Percentiles rank a stretch among this genome's conserved stretches.
These are phyloP conservation scores for Propsilocerus akamusi DNA, from an alignment of 1,140 invertebrate species.

Conservation along the genomic window DNA sequence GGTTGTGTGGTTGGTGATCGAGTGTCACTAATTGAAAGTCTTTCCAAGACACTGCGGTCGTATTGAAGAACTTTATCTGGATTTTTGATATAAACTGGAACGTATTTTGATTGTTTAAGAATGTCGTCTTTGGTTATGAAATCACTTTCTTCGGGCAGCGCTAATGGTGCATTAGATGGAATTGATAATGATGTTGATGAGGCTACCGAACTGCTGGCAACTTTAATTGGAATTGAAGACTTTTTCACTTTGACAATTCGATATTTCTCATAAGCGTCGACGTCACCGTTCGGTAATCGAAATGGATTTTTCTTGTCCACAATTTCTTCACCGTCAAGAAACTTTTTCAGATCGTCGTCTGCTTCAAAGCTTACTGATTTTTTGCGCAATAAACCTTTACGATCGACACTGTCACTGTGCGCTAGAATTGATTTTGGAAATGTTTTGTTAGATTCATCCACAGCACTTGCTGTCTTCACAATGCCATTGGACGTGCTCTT, in stretches of 20 bases:
- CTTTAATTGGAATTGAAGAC: constrained; percentile 15
- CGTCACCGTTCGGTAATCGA: constrained; percentile 9
- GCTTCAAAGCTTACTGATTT: constrained; percentile 20
- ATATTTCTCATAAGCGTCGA: constrained; percentile 17
- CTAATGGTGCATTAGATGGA: constrained; percentile 8
- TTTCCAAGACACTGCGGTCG: constrained; percentile 19
- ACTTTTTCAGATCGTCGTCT: constrained; percentile 19
- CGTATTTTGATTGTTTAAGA: constrained; percentile 23
- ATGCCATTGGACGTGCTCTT: neutral
- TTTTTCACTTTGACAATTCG: constrained; percentile 14
- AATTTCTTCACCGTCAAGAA: constrained; percentile 19
- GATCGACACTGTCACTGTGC: neutral
- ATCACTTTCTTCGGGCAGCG: neutral
- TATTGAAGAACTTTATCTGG: constrained; percentile 21
- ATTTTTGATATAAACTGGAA: constrained; percentile 23
- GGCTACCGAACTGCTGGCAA: no score
- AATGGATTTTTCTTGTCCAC: constrained; percentile 22
- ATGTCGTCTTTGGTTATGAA: constrained; percentile 23
- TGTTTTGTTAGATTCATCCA: neutral
- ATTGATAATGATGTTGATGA: no score
- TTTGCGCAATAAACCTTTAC: constrained; percentile 8
- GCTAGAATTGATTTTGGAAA: neutral
- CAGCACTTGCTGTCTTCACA: neutral
- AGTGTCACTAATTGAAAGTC: constrained; percentile 17
- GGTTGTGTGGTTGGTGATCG: constrained; percentile 10